Percentiles rank a stretch among this genome's conserved stretches.
These are phyloP conservation scores for Spermophilus dauricus DNA, from an alignment of 2,113 vertebrate genomes.

Conservation along the genomic window DNA sequence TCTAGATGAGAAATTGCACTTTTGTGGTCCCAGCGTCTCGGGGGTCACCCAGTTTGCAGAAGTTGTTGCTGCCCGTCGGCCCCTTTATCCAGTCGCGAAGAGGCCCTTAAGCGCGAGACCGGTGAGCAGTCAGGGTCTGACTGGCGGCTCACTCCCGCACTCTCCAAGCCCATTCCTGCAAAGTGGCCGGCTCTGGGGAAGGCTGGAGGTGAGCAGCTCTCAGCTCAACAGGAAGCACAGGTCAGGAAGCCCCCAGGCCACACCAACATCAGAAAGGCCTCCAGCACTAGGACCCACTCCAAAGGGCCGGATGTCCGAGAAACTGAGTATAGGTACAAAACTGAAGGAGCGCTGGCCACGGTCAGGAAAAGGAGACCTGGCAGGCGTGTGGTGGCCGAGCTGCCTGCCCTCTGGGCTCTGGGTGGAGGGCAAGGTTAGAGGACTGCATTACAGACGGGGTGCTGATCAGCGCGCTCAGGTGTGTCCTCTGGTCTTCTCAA, in stretches of 20 bases:
- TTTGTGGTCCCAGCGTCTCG: no score
- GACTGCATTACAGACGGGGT: no score
- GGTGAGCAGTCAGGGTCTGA: background rate
- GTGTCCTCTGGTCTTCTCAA: no score
- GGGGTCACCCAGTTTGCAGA: background rate
- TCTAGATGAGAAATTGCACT: background rate
- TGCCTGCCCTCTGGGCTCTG: no score
- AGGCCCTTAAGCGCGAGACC: background rate
- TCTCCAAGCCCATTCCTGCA: background rate
- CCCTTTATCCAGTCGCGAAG: background rate
- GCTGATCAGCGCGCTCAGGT: no score
- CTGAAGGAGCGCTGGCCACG: fast-evolving
- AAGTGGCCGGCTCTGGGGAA: background rate
- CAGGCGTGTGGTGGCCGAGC: no score
- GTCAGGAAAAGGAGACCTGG: background rate
- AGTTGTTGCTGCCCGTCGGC: no score
- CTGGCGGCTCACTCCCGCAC: no score
- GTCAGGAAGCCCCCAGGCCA: background rate
- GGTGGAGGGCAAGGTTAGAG: no score
- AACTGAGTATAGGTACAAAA: background rate
- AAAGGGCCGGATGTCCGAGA: background rate
- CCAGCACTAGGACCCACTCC: background rate
- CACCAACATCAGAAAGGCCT: background rate
- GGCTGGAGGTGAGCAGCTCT: background rate
- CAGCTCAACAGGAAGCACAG: background rate